Evolutionary conservation across 1,140 invertebrate species (phyloP), one percentile per base, ranked within the genome.

Genomic region (Acromyrmex echinatior): DNA sequence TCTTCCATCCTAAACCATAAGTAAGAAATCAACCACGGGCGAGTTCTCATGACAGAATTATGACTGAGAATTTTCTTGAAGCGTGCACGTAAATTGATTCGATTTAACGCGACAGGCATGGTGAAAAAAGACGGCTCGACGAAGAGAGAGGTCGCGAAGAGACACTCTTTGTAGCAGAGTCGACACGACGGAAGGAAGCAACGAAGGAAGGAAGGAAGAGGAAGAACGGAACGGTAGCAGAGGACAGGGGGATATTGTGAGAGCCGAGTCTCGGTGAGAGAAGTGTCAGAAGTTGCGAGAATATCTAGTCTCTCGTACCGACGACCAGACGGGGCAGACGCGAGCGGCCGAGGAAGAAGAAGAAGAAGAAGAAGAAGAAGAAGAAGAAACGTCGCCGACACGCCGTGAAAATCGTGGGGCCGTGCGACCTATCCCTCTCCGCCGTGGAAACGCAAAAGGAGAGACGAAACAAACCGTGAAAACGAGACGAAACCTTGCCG

Each of bases 381-480:
- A 80, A 49, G 79, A 88, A 86, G 88, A 87, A 78, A 87, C 89
- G 89, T 87, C 88, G 88, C 53, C 86, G 86, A 56, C 86, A 78
- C n/a, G 85, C 25, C 60, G 70, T 79, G 76, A 86, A 86, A 86
- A 86, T 86, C 82, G 88, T 31, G 16, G 62, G 56, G 45, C 51
- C 60, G 63, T 25, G 35, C 45, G 70, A 70, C 39, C 39, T 25
- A 18, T 39, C 1, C 16, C 28, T 18, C 45, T 9, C 25, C 60
- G 4, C 35, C 35, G 21, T 14, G 28, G 62, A 87, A 58, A 21
- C 25, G 88, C 88, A 76, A 93, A 92, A 82, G 62, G 90, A 92
- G 91, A 91, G 88, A 88, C 89, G 92, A 95, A 93, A 94, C 94
- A 93, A 94, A 93, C 91, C 94, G 92, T 94, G 93, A 94, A 94